Conservation (phyloP, 2,888 invertebrate species). For the Xylota sylvarum region DNA sequence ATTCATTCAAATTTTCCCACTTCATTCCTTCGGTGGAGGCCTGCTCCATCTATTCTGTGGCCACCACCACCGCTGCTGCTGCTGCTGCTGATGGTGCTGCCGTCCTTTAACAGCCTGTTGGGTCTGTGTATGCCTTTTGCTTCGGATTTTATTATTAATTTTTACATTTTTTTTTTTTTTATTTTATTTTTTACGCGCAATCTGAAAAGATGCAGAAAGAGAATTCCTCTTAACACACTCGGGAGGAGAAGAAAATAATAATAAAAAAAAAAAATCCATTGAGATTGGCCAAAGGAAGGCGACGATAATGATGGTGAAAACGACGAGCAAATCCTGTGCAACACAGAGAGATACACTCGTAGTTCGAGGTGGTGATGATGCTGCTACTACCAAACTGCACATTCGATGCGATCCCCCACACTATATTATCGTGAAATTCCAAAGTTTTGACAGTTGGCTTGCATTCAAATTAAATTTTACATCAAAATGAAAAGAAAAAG, state of each 20-base stretch:
- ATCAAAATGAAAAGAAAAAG: conserved; percentile 21
- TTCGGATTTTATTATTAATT: conserved; percentile 69
- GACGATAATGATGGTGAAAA: conserved; percentile 73
- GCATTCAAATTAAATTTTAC: conserved; percentile 69
- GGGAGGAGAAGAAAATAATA: background rate
- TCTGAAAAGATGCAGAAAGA: conserved; percentile 66
- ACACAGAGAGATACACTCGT: conserved; percentile 2
- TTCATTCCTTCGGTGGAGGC: conserved; percentile 53
- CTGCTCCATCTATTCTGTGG: conserved; percentile 56
- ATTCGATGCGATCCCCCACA: conserved; percentile 25
- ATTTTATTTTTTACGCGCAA: conserved; percentile 54
- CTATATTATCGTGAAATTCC: conserved; percentile 28
- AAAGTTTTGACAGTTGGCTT: conserved; percentile 74
- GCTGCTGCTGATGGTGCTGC: conserved; percentile 28
- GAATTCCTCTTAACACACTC: conserved; percentile 61
- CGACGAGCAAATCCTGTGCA: conserved; percentile 61
- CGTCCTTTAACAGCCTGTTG: conserved; percentile 52
- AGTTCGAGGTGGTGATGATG: conserved; percentile 68
- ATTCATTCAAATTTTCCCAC: conserved; percentile 77
- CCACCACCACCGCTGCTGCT: conserved; percentile 39
- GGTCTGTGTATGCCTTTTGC: conserved; percentile 46
- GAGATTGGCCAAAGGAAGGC: conserved; percentile 40
- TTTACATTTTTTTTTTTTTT: conserved; percentile 41
- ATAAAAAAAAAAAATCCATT: background rate
- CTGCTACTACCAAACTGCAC: conserved; percentile 45